phyloP scores from a whole-genome alignment of 2,888 invertebrate species.

The Paralinhomoeus sp. region DNA sequence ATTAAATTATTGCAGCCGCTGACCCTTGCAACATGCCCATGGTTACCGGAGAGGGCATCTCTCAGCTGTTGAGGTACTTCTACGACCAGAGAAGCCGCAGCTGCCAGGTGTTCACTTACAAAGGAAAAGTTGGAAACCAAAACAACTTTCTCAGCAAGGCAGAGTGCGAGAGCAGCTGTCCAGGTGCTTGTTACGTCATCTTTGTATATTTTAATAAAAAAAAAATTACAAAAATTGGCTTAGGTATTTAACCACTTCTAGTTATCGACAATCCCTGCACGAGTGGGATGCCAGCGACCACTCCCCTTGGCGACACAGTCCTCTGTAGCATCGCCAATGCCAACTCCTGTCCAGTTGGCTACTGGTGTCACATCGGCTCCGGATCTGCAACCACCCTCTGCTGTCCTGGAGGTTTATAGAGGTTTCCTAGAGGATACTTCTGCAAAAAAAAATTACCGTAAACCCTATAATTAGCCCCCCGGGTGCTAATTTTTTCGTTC shows the following conservation, averaged over 20 bases:
- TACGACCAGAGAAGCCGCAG: slow-evolving; percentile 6
- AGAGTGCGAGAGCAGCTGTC: slow-evolving; percentile 12
- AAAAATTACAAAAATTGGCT: no score
- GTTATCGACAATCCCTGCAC: slow-evolving; percentile 8
- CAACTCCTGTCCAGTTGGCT: slow-evolving; percentile 2
- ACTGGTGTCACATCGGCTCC: slow-evolving; percentile 6
- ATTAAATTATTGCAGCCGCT: slow-evolving; percentile 2
- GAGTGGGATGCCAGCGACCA: slow-evolving; percentile 6
- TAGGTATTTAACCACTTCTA: no score
- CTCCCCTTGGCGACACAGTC: background rate
- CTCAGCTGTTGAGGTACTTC: slow-evolving; percentile 1
- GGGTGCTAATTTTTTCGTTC: no score
- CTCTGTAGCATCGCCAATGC: slow-evolving; percentile 1
- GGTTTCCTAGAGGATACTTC: no score
- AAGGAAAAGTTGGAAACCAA: slow-evolving; percentile 12
- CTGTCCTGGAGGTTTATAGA: slow-evolving; percentile 7
- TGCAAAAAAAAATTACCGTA: no score
- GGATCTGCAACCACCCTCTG: slow-evolving; percentile 3
- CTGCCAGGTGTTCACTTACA: slow-evolving; percentile 11
- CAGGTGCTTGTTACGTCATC: no score
- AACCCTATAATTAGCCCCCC: no score
- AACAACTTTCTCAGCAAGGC: slow-evolving; percentile 13
- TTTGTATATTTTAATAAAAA: no score
- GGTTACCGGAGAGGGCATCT: slow-evolving; percentile 3
- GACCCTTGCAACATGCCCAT: slow-evolving; percentile 6